Base-by-base conservation (phyloP, 92 coral and sea anemone species). In the Desmophyllum pertusum region DNA sequence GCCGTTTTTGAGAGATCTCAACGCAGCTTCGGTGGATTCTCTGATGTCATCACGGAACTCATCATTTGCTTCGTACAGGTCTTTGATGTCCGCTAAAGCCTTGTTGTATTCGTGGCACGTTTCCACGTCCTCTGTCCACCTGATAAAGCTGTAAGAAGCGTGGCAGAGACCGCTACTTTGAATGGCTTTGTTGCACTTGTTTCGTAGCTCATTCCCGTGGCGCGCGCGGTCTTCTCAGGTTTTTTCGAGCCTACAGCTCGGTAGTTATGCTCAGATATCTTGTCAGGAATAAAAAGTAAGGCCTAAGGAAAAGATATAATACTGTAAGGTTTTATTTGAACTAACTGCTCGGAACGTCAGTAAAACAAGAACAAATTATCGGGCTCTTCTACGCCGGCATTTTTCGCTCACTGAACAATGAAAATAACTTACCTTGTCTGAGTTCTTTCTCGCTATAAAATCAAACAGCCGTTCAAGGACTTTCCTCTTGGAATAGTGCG, bases 181-280 rank as follows among this genome's bases (percentile, higher is more conserved):
- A 10, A 91, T 83, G 51, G 88, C 92, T 46, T 92, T 88, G 76
- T 83, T 83, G 68, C 98, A 94, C 53, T 94, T 94, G 85, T 92
- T 89, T n/a, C 94, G 87, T 46, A 94, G 77, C 15, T 89, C 81
- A 81, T 92, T 94, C 37, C 85, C 89, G 43, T 85, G 38, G 79
- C 77, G 37, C 94, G 86, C 42, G 95, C 98, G 5, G 95, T 84
- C 62, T 37, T 94, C 87, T 89, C 93, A 0, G 98, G 95, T 79
- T 94, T 92, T 86, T 79, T 89, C 25, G 92, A 89, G 30, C 98
- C 95, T 43, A 94, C 86, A 31, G 98, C 98, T 64, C 87, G 88
- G 76, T 84, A 85, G 73, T 92, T 94, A 43, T 94, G 98, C 77
- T 90, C 98, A 3, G 89, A 81, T 59, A 94, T 91, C 79, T 92